Evolutionary conservation across 2,113 vertebrate species (phyloP).

Genomic region (Calidris pugnax): DNA sequence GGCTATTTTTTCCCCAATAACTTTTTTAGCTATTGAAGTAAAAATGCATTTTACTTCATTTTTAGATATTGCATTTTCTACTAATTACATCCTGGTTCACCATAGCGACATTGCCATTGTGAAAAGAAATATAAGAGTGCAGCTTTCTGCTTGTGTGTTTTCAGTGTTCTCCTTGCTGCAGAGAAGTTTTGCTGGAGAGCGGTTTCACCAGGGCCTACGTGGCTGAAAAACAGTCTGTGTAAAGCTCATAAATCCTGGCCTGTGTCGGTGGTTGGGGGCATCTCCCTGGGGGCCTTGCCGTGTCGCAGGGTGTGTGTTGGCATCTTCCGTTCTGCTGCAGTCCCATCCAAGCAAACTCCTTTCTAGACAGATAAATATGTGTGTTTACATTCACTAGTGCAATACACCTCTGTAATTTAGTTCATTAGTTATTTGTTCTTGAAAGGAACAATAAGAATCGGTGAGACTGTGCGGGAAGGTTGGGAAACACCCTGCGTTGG

Average conservation of each 20-base stretch:
- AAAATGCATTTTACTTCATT: background rate
- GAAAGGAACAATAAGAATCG: background rate
- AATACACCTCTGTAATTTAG: background rate
- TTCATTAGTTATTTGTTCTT: background rate
- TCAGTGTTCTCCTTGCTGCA: background rate
- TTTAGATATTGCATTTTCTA: background rate
- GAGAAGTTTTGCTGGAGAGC: background rate
- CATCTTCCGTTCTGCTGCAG: background rate
- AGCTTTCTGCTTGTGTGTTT: background rate
- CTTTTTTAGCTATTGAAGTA: background rate
- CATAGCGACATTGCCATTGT: background rate
- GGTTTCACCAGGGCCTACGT: background rate
- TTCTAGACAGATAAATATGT: rapidly evolving
- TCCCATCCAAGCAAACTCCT: background rate
- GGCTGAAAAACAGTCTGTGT: background rate
- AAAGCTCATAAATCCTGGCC: background rate
- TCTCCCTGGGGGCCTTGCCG: background rate
- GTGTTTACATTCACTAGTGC: background rate
- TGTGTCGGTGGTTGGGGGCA: rapidly evolving
- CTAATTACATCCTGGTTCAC: rapidly evolving
- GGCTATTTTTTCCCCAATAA: background rate
- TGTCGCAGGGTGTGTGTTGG: rapidly evolving
- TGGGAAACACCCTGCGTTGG: background rate
- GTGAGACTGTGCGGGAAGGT: background rate
- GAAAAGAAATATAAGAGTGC: background rate